Conservation (phyloP, 2,113 vertebrate species). For the Strigops habroptila region DNA sequence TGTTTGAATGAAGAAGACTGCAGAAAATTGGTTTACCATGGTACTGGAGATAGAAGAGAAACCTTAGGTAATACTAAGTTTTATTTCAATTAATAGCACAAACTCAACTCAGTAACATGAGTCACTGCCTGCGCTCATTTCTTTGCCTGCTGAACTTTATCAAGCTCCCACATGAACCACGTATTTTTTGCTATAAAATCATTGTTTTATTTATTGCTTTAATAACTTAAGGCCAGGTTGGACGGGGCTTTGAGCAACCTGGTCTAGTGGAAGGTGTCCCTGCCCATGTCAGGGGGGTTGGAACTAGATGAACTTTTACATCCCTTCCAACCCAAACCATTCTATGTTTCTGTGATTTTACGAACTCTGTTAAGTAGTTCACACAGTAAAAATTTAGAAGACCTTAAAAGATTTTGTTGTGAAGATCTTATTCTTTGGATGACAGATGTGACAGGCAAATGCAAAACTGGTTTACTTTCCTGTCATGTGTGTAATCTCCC, state of each 20-base stretch:
- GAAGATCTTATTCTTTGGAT: background rate
- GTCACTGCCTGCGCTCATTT: background rate
- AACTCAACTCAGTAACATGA: background rate
- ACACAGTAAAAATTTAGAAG: background rate
- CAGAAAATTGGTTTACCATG: background rate
- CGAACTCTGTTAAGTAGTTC: background rate
- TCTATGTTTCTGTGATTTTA: background rate
- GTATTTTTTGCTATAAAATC: background rate
- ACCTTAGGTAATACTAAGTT: background rate
- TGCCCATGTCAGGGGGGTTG: background rate
- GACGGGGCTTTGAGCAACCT: background rate
- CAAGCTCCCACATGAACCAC: background rate
- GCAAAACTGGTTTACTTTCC: background rate
- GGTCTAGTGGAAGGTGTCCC: background rate
- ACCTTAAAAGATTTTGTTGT: background rate
- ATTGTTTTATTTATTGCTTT: background rate
- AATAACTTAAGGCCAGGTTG: background rate
- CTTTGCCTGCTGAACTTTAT: background rate
- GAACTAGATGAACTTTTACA: background rate
- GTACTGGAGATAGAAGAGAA: background rate
- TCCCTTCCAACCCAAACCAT: background rate
- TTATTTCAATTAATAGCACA: background rate
- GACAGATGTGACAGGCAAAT: background rate
- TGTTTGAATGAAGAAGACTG: background rate
- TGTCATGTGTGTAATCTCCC: background rate